Base-by-base conservation (phyloP, 2,113 vertebrate species). In the Ochotona curzoniae region DNA sequence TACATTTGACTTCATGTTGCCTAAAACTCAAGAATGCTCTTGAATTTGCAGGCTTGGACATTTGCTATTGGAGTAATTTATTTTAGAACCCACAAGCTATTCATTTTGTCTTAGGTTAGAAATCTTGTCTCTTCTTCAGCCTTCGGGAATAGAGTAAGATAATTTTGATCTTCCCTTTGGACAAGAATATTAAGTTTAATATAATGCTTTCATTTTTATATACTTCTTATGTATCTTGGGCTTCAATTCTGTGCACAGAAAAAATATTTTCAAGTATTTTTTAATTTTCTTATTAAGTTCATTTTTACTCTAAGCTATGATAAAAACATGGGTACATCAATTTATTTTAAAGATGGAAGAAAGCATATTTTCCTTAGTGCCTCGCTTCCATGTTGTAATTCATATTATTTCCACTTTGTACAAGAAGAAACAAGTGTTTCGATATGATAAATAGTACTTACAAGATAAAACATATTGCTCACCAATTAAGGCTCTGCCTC, bases 71-170 rank as follows among this genome's bases (percentile, higher is more conserved):
- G 38, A 70, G 23, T 64, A 81, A 83, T 92, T 92, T 84, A 25
- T 71, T 18, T 94, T 57, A 94, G 91, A 92, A 81, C 73, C n/a
- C 26, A 92, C 30, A 70, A 30, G 13, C 17, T 88, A 66, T 86
- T 94, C n/a, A 88, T 88, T 95, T 94, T 54, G 25, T 69, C 91
- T 96, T 76, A 71, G 15, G 2, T 76, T 79, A 15, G 38, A 95
- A 94, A 81, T 1, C 25, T 35, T 75, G 67, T 26, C 73, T n/a
- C 23, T 95, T 79, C 54, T 32, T 83, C 26, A 44, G 23, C 12
- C 35, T 83, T 93, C 38, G 51, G 28, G 54, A 35, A 86, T 74
- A 73, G 32, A 86, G 67, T 83, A 89, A 94, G 87, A 63, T 35
- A 35, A 9, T 47, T 89, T n/a, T 94, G n/a, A 9, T 79, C 10